Evolutionary conservation across 2,888 invertebrate species (phyloP), one percentile per base, ranked within the genome.

Genomic region (Lepetodrilus schrolli): DNA sequence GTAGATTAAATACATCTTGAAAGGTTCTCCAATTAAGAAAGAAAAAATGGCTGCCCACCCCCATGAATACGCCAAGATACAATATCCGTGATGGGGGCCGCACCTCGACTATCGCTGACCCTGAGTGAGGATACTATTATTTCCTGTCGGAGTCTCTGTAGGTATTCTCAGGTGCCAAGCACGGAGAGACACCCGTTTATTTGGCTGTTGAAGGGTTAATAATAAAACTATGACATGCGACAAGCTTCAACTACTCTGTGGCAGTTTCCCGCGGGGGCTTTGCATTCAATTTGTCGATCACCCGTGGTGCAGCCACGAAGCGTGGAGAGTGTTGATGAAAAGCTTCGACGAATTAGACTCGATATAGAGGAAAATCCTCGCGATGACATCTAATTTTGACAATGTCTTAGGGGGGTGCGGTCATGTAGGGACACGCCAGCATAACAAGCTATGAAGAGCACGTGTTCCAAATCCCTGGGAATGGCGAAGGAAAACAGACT

Each of bases 271-370:
- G 58, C 17, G 30, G 58, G 58, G 30, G 58, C n/a, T 17, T 43
- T 23, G 17, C 58, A 26, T 58, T 58, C 58, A 58, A 58, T 58
- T 58, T 58, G 58, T 58, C 58, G 58, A 8, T 58, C 58, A 58
- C 58, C 58, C 58, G 58, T 58, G 34, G 58, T 30, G 58, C 26
- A 34, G 26, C 17, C 7, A n/a, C 34, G 58, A 30, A 58, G 58
- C 34, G 30, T 58, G 30, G 21, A 30, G 30, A 2, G 5, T 2
- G 34, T 17, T 43, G 30, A 30, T 58, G 58, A 58, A 58, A 34
- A 43, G 34, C 30, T 30, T 30, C 8, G 10, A 7, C 2, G 58
- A 30, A 58, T 30, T 23, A 58, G 17, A 17, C 58, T 17, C n/a
- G 34, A 30, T 23, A 58, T 23, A 30, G 58, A 58, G 30, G 58